Evolutionary conservation across 2,113 vertebrate species (phyloP), one percentile per base, ranked within the genome.

Genomic region (Phasianus colchicus): DNA sequence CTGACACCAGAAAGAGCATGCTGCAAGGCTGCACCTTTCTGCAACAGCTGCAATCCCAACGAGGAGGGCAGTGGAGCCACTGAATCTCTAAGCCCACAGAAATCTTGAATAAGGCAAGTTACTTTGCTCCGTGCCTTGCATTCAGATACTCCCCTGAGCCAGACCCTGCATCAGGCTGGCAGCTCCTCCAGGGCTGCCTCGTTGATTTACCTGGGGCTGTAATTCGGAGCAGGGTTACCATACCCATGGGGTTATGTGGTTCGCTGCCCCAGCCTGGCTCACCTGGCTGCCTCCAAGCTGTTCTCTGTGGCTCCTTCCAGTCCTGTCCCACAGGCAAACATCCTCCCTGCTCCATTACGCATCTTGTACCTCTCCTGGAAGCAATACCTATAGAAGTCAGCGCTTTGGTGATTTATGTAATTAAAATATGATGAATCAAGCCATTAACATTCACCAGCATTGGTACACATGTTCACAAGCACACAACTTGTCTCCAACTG

Each of bases 361-460:
- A 84, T 95, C 88, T 96, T 91, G 43, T 90, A 65, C 93, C 94
- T 81, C 70, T 92, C 61, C 82, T 71, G 83, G 78, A 92, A 89
- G 89, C 63, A 96, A 95, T 94, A 94, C 82, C 71, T 94, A 88
- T 95, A 92, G 79, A 95, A 96, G 96, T 95, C 92, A 96, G 86
- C 94, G 89, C 83, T 80, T 83, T 38, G 4, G 79, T 95, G 95
- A 96, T 97, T 93, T 95, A 96, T 97, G 93, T 97, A 97, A 96
- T 90, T 96, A 95, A 91, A 94, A 93, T 94, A 93, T 95, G 93
- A 96, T 87, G 92, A 91, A 96, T 96, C 89, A 48, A 90, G 77
- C 36, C 79, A 63, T 96, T 94, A 84, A 60, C 74, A 93, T 93
- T 96, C 91, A 94, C 90, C 30, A 63, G 65, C 2, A 0, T 47